A percentile compares a stretch with the other conserved stretches of the same genome.
Evolutionary conservation across 2,797 vertebrate genomes (phyloP).

Genomic region (Hapalemur alaotrensis): DNA sequence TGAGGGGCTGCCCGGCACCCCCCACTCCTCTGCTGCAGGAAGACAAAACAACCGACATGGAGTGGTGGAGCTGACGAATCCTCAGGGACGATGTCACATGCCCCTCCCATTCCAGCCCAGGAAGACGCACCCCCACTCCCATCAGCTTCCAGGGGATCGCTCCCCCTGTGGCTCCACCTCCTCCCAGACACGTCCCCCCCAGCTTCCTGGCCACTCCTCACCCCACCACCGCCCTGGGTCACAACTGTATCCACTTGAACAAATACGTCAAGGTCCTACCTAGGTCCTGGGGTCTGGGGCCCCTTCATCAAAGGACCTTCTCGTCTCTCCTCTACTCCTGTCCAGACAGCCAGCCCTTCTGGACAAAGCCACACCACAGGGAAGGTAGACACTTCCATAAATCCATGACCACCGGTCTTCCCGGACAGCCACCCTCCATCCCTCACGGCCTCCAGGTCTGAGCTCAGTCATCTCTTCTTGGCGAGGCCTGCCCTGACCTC

Average conservation of each 20-base stretch:
- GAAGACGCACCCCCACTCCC: fast-evolving
- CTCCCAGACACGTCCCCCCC: not conserved
- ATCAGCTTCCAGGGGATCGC: not conserved
- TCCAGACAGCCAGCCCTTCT: not conserved
- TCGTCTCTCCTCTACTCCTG: not conserved
- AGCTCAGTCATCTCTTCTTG: not conserved
- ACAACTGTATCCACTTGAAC: not conserved
- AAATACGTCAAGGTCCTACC: not conserved
- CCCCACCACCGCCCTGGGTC: not conserved
- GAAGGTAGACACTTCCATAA: not conserved
- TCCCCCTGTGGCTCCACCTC: not conserved
- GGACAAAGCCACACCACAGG: not conserved
- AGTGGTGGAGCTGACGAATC: not conserved
- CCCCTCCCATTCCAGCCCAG: not conserved
- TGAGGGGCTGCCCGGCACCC: not conserved
- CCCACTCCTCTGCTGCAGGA: not conserved
- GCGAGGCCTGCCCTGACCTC: not conserved
- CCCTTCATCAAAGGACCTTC: not conserved
- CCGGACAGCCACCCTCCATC: not conserved
- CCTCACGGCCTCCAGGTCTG: no score
- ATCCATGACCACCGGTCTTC: not conserved
- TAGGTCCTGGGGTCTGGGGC: not conserved
- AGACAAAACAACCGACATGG: not conserved
- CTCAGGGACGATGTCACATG: not conserved
- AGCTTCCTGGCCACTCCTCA: not conserved